Evolutionary conservation across 2,888 invertebrate genomes (phyloP), one percentile per base, ranked within the genome.

Genomic region (Parnassius smintheus): DNA sequence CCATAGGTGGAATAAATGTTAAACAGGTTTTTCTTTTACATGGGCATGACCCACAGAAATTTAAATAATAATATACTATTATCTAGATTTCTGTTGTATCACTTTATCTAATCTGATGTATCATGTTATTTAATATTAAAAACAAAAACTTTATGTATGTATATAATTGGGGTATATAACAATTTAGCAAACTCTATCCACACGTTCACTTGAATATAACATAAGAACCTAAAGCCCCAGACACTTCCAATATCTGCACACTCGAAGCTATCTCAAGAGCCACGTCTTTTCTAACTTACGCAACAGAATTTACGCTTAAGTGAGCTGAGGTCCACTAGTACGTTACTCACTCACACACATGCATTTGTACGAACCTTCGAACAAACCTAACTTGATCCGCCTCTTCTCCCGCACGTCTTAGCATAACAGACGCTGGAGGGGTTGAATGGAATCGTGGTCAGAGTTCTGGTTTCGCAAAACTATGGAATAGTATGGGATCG

Each of bases 281-380:
- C 86, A 86, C 88, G 86, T 87, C 88, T 88, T 86, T 86, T 82
- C 83, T 80, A 82, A 86, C 88, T 90, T 90, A 90, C 90, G 90
- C 89, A 89, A 90, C 88, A 82, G 83, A 89, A 88, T 90, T 89
- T 86, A 89, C 89, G 90, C 90, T 89, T 78, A 88, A 86, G 83
- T 87, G 89, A 85, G 75, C 85, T 82, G 84, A 83, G 85, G 87
- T 88, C 88, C 88, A 81, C 76, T 76, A 82, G 82, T 81, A 80
- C 88, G 85, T 85, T 83, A 83, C 86, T 87, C 85, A 88, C 89
- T 83, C 89, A 90, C 89, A 88, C 87, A 80, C 83, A 85, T 83
- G 82, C 87, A 88, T 84, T 85, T 82, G 86, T 88, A 86, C 85
- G 87, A 85, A 77, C 78, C 74, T 62, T 74, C 71, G 68, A 73